Evolutionary conservation across 2,888 invertebrate species (phyloP).

Genomic region (Apamea crenata): DNA sequence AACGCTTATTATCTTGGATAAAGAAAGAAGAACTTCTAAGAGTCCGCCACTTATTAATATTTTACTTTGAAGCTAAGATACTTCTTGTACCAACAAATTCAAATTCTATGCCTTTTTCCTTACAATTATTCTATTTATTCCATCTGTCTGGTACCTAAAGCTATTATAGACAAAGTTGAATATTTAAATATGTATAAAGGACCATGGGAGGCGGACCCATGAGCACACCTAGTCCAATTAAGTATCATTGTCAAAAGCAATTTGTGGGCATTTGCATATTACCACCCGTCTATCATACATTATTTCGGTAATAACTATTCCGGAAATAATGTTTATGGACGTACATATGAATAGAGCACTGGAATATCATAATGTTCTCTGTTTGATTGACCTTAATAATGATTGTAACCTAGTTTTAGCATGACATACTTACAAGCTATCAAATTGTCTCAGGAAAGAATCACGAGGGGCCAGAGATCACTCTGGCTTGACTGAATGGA

Average conservation of each 20-base stretch:
- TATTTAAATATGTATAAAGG: constrained; percentile 56
- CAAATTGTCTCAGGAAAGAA: neutral
- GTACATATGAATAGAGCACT: constrained; percentile 2
- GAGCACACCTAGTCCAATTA: constrained; percentile 72
- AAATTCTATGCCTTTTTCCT: constrained; percentile 5
- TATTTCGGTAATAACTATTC: constrained; percentile 68
- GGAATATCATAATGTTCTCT: constrained; percentile 16
- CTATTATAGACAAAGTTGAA: constrained; percentile 16
- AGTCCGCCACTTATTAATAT: constrained; percentile 24
- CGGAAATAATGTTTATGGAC: constrained; percentile 45
- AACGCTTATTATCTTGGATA: constrained; percentile 41
- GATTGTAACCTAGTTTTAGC: constrained; percentile 1
- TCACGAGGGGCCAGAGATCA: neutral
- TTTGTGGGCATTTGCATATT: constrained; percentile 79
- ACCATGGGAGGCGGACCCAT: constrained; percentile 53
- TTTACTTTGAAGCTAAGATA: constrained; percentile 10
- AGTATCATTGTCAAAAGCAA: constrained; percentile 74
- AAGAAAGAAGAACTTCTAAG: constrained; percentile 28
- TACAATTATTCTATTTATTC: constrained; percentile 7
- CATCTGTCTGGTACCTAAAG: constrained; percentile 19
- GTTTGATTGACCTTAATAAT: constrained; percentile 35
- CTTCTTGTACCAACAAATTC: constrained; percentile 26
- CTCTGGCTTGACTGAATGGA: constrained; percentile 4
- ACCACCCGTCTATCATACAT: constrained; percentile 72
- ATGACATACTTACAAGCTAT: constrained; percentile 6